Conservation (phyloP, 2,113 vertebrate species). For the Callopanchax toddi region DNA sequence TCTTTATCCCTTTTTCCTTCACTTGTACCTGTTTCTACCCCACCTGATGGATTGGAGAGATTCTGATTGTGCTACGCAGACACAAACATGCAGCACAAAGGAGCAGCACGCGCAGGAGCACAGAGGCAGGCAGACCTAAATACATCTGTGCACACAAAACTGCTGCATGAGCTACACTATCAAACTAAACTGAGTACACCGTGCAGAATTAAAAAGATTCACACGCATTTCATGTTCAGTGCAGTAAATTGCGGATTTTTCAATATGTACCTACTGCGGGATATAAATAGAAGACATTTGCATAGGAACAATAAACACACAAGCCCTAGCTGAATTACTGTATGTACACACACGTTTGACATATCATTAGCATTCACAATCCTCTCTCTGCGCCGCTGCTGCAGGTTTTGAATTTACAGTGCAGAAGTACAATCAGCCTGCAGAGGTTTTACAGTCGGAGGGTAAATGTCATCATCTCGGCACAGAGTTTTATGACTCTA, state of each 20-base stretch:
- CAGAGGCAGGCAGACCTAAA: constrained; percentile 12
- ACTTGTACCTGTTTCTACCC: constrained; percentile 35
- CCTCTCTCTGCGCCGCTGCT: constrained; percentile 24
- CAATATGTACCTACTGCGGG: background rate
- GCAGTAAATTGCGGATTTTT: constrained; percentile 9
- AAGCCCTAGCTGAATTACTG: background rate
- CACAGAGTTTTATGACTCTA: constrained; percentile 67
- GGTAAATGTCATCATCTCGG: constrained; percentile 69
- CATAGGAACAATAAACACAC: background rate
- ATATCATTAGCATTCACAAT: constrained; percentile 31
- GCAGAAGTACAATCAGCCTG: constrained; percentile 43
- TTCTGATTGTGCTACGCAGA: constrained; percentile 26
- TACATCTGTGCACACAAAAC: constrained; percentile 5
- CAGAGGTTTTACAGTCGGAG: constrained; percentile 62
- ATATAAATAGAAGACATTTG: constrained; percentile 19
- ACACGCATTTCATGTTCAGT: background rate
- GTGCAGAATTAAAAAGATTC: background rate
- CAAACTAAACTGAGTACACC: constrained; percentile 6
- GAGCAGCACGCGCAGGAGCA: background rate
- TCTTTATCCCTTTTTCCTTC: constrained; percentile 63
- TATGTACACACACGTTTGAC: constrained; percentile 22
- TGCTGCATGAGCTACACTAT: background rate
- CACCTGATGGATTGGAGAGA: constrained; percentile 48
- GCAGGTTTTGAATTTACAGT: constrained; percentile 52
- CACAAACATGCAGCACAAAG: constrained; percentile 11